Percentiles rank a stretch among this genome's conserved stretches.
Conservation (phyloP, 1,140 invertebrate species). For the Platyscapa corneri region DNA sequence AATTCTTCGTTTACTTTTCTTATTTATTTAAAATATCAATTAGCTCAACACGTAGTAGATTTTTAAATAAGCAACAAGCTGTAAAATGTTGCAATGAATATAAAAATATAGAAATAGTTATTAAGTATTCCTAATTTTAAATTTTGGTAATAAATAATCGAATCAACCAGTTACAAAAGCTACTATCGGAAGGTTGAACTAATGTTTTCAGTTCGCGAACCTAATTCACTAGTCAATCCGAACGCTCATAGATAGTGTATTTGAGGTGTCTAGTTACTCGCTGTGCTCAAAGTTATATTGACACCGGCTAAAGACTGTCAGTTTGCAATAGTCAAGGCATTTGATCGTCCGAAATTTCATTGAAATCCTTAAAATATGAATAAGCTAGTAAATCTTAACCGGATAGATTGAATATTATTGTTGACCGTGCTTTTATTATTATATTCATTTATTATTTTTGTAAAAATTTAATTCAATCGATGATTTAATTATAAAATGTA, state of each 20-base stretch:
- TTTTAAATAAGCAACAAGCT: too few species aligned
- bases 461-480: too few species aligned
- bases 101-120: too few species aligned
- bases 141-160: background rate
- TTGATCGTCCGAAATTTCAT: background rate
- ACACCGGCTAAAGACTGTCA: background rate
- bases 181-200: background rate
- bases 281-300: background rate
- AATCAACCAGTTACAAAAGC: background rate
- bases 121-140: background rate
- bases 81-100: too few species aligned
- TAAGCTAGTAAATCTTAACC: background rate
- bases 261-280: background rate
- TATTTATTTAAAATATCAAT: too few species aligned
- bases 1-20: too few species aligned
- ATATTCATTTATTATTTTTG: too few species aligned
- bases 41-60: too few species aligned
- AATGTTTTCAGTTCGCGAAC: background rate
- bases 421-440: too few species aligned
- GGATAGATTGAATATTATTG: too few species aligned
- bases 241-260: background rate
- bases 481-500: too few species aligned
- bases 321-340: background rate
- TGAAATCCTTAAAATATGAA: background rate
- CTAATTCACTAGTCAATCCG: background rate